phyloP scores from a whole-genome alignment of 2,113 vertebrate genomes.

The Murina feae region DNA sequence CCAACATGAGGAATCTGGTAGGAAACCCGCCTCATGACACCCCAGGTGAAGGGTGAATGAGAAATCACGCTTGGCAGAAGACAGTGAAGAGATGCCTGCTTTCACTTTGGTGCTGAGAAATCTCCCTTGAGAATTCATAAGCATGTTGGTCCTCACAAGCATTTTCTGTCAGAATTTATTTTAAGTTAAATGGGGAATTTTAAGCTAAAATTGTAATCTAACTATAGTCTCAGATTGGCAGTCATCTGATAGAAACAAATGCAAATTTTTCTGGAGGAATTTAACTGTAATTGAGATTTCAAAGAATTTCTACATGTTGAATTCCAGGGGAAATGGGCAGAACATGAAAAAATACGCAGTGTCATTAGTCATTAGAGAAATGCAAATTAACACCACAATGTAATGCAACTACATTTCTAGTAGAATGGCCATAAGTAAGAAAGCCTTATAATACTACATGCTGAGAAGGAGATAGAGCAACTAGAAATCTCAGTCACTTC shows the following conservation, averaged over 20 bases:
- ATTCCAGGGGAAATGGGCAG: background rate
- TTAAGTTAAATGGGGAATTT: background rate
- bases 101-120: background rate
- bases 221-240: background rate
- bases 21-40: background rate
- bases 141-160: background rate
- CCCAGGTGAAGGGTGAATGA: background rate
- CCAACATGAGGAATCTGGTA: background rate
- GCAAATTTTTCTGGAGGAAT: background rate
- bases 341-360: background rate
- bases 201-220: conserved; percentile 14
- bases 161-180: background rate
- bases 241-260: background rate
- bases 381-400: background rate
- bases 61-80: background rate
- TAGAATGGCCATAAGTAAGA: background rate
- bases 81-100: background rate
- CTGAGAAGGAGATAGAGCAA: background rate
- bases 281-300: conserved; percentile 7
- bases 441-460: background rate
- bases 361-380: background rate
- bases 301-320: background rate
- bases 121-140: background rate
- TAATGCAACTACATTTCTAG: background rate
- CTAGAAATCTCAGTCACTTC: background rate